Percentiles rank a stretch among this genome's conserved stretches.
These are phyloP conservation scores for Agrotis segetum DNA, from an alignment of 2,888 invertebrate genomes.

Conservation along the genomic window DNA sequence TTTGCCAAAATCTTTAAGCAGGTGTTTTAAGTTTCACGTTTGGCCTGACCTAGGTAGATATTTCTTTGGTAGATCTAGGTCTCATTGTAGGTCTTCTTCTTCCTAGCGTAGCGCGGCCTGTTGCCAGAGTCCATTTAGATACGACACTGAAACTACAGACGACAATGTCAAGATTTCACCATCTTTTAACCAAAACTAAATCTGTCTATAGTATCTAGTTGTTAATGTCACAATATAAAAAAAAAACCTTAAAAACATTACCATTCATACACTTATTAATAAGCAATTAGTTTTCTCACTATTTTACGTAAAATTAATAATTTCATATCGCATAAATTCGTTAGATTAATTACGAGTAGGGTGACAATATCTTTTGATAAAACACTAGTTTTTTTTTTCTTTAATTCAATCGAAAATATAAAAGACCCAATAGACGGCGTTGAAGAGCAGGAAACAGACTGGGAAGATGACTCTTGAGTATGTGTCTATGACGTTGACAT, in stretches of 20 bases:
- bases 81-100: constrained; percentile 35
- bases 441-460: constrained; percentile 98
- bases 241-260: constrained; percentile 12
- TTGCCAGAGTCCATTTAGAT: constrained; percentile 49
- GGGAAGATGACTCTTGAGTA: constrained; percentile 99
- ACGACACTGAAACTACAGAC: constrained; percentile 55
- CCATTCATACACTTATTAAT: constrained; percentile 33
- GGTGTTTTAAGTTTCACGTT: constrained; percentile 2
- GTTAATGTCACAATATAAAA: constrained; percentile 4
- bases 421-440: constrained; percentile 98
- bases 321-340: constrained; percentile 60
- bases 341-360: constrained; percentile 59
- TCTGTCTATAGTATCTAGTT: constrained; percentile 12
- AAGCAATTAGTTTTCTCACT: constrained; percentile 22
- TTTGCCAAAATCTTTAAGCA: background rate
- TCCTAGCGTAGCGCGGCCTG: constrained; percentile 50
- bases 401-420: constrained; percentile 93
- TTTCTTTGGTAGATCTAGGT: constrained; percentile 38
- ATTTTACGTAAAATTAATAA: constrained; percentile 35
- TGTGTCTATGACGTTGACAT: constrained; percentile 99
- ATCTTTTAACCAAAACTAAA: constrained; percentile 32
- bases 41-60: constrained; percentile 9
- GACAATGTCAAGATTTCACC: constrained; percentile 44
- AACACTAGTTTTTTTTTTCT: constrained; percentile 32
- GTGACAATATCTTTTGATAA: constrained; percentile 48